These are phyloP conservation scores for Leptodirus hochenwartii DNA, from an alignment of 2,888 invertebrate genomes.

Conservation along the genomic window DNA sequence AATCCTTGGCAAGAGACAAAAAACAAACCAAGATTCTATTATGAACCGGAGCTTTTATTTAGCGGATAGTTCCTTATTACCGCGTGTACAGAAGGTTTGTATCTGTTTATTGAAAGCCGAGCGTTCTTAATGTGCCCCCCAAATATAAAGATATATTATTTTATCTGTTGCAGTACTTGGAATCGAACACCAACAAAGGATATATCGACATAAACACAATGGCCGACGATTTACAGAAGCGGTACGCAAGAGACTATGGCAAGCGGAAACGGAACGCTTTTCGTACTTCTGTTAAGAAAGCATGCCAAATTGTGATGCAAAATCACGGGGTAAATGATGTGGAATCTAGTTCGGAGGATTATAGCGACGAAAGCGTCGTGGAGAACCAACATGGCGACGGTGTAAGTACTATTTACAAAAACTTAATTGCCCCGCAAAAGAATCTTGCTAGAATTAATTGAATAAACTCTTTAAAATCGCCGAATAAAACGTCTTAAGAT, in stretches of 20 bases:
- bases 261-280: constrained; percentile 68
- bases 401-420: too few relatives aligned
- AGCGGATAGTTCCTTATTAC: constrained; percentile 29
- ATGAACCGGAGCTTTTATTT: constrained; percentile 15
- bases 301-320: constrained; percentile 53
- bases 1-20: too few relatives aligned
- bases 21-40: too few relatives aligned
- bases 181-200: constrained; percentile 60
- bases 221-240: constrained; percentile 60
- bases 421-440: too few relatives aligned
- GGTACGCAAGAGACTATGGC: constrained; percentile 53
- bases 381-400: constrained; percentile 25
- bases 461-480: too few relatives aligned
- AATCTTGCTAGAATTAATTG: too few relatives aligned
- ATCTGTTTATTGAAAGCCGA: too few relatives aligned
- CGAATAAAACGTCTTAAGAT: too few relatives aligned
- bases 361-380: constrained; percentile 36
- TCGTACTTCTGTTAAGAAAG: constrained; percentile 55
- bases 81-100: constrained; percentile 35
- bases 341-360: constrained; percentile 30
- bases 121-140: too few relatives aligned
- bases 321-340: constrained; percentile 43
- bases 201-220: constrained; percentile 70
- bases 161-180: constrained; percentile 57
- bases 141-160: too few relatives aligned